phyloP scores from a whole-genome alignment of 2,888 invertebrate species.

The Thymelicus sylvestris region DNA sequence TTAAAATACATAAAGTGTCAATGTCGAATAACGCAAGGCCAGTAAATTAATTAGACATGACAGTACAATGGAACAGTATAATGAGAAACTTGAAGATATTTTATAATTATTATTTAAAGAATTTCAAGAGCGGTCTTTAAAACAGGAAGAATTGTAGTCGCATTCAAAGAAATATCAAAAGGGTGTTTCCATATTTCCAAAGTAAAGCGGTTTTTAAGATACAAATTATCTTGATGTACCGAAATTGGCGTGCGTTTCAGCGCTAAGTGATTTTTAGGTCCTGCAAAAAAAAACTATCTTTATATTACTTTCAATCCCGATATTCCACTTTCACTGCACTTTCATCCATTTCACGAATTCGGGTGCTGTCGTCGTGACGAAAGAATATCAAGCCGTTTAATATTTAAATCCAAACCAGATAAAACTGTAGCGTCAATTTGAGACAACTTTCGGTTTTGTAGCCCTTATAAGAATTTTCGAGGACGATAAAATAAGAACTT shows the following conservation, averaged over 20 bases:
- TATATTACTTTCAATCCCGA: constrained; percentile 45
- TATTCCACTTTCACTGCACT: constrained; percentile 50
- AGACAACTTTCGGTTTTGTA: constrained; percentile 51
- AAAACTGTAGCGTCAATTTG: constrained; percentile 22
- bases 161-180: no score
- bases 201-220: no score
- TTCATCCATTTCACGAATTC: constrained; percentile 41
- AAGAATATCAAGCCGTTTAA: constrained; percentile 36
- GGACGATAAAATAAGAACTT: no score
- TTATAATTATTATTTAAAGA: neutral
- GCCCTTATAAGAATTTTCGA: constrained; percentile 46
- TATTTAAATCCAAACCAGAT: constrained; percentile 39
- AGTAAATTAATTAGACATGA: constrained; percentile 26
- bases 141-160: no score
- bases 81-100: constrained; percentile 21
- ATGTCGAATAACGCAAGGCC: constrained; percentile 20
- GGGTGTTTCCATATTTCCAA: no score
- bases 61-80: constrained; percentile 20
- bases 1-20: constrained; percentile 26
- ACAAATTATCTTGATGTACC: no score
- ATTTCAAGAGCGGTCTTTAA: neutral
- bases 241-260: neutral
- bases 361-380: constrained; percentile 24
- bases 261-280: neutral
- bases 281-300: neutral